Evolutionary conservation across 2,888 invertebrate species (phyloP), one percentile per base, ranked within the genome.

Genomic region (Panzeria rudis): DNA sequence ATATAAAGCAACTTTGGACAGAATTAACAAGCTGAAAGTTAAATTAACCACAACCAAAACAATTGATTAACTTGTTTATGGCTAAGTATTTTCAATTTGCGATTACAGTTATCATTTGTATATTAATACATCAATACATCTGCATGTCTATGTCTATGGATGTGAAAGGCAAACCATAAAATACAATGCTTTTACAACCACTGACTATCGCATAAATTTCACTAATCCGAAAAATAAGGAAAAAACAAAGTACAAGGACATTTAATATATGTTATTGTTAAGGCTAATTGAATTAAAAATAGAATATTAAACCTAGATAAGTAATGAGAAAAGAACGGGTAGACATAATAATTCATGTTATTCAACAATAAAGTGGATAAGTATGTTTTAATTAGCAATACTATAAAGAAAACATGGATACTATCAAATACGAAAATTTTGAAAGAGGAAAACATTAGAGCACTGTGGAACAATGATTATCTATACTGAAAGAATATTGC

Each of bases 11-110:
- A 41, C 41, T 1, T 4, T 41, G 41, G 13, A 41, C 3, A 41
- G 1, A 41, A 41, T 41, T 41, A 13, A 1, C 41, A 13, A 9
- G 4, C 41, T 15, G 15, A 41, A 41, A 41, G 41, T 41, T 13
- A 41, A 41, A 41, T 41, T 66, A 47, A 66, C 47, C 47, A 17
- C 66, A 66, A 47, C 47, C 47, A 47, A 47, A 66, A 66, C 32
- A 66, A 66, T 32, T 47, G 47, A n/a, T n/a, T n/a, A n/a, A n/a
- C n/a, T n/a, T n/a, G n/a, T n/a, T n/a, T n/a, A n/a, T n/a, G n/a
- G n/a, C n/a, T n/a, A n/a, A n/a, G n/a, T n/a, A n/a, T 66, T n/a
- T 47, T 29, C 20, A n/a, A n/a, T n/a, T n/a, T 64, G n/a, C 15
- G 4, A 47, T 2, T 47, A 17, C 6, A 3, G 17, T 47, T 17